These are phyloP conservation scores for Aldabrachelys gigantea DNA, from an alignment of 2,113 vertebrate species.

Conservation along the genomic window DNA sequence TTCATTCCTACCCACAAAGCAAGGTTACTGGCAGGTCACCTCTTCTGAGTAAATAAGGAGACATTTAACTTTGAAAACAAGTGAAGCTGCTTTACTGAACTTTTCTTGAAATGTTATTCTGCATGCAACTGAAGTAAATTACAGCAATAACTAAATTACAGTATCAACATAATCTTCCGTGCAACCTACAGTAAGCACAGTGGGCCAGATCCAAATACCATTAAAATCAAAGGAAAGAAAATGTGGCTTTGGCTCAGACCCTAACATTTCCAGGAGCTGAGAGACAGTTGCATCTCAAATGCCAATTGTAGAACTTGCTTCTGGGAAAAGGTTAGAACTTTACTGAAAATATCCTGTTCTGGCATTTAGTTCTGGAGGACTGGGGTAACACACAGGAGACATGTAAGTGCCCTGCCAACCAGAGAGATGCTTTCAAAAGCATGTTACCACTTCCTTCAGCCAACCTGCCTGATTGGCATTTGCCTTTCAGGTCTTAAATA, in stretches of 20 bases:
- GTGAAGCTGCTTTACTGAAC: neutral
- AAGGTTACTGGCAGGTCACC: slow-evolving; percentile 33
- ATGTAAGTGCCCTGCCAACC: neutral
- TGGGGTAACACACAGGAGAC: neutral
- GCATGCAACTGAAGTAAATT: slow-evolving; percentile 6
- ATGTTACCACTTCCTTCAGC: neutral
- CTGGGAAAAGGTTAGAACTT: neutral
- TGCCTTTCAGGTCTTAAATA: neutral
- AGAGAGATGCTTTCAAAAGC: neutral
- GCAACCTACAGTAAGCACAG: neutral
- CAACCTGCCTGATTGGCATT: neutral
- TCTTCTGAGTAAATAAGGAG: slow-evolving; percentile 23
- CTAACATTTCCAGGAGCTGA: neutral
- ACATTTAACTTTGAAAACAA: neutral
- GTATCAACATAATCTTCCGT: neutral
- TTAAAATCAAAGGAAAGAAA: neutral
- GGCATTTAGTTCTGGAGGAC: neutral
- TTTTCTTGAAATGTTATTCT: slow-evolving; percentile 4
- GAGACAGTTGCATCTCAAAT: neutral
- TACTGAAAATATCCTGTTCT: neutral
- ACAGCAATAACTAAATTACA: neutral
- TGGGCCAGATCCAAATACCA: neutral
- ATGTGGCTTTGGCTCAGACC: neutral
- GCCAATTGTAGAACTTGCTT: neutral
- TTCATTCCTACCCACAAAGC: slow-evolving; percentile 37